A percentile compares a stretch with the other conserved stretches of the same genome.
These are phyloP conservation scores for Onthophagus sagittarius DNA, from an alignment of 2,888 invertebrate genomes.

Conservation along the genomic window DNA sequence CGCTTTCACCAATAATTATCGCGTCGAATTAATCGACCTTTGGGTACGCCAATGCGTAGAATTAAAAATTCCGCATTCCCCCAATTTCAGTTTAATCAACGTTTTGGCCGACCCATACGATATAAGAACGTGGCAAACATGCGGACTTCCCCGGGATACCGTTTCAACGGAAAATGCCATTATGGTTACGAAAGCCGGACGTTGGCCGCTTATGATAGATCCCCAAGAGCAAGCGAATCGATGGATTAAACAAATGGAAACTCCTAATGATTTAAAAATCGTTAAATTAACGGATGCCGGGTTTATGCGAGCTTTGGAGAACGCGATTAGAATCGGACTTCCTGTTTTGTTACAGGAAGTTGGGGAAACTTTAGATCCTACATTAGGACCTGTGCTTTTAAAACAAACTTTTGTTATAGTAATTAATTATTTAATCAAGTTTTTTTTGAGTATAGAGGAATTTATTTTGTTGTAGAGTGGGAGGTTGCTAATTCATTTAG, in stretches of 20 bases:
- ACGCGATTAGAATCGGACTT: constrained; percentile 76
- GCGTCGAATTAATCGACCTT: constrained; percentile 60
- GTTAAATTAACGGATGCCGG: constrained; percentile 74
- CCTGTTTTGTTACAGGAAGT: constrained; percentile 87
- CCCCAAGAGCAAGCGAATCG: constrained; percentile 94
- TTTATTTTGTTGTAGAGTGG: constrained; percentile 58
- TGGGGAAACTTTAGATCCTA: constrained; percentile 83
- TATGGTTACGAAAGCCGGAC: constrained; percentile 74
- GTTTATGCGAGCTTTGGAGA: constrained; percentile 76
- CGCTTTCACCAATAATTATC: constrained; percentile 75
- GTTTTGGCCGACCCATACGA: constrained; percentile 81
- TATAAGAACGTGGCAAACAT: constrained; percentile 85
- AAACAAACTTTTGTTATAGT: constrained; percentile 76
- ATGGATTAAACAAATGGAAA: constrained; percentile 89
- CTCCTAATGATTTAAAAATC: constrained; percentile 66
- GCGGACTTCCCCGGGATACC: constrained; percentile 80
- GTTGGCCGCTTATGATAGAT: constrained; percentile 92
- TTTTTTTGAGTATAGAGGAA: neutral
- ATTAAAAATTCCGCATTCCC: constrained; percentile 67
- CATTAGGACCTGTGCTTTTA: constrained; percentile 75
- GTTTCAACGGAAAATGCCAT: constrained; percentile 92
- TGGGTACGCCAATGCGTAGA: constrained; percentile 69
- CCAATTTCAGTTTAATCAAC: constrained; percentile 64
- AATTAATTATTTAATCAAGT: constrained; percentile 26
- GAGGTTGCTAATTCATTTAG: constrained; percentile 74